Percentiles rank a stretch among this genome's conserved stretches.
Conservation (phyloP, 2,797 vertebrate genomes). For the Sebastiscus tertius region DNA sequence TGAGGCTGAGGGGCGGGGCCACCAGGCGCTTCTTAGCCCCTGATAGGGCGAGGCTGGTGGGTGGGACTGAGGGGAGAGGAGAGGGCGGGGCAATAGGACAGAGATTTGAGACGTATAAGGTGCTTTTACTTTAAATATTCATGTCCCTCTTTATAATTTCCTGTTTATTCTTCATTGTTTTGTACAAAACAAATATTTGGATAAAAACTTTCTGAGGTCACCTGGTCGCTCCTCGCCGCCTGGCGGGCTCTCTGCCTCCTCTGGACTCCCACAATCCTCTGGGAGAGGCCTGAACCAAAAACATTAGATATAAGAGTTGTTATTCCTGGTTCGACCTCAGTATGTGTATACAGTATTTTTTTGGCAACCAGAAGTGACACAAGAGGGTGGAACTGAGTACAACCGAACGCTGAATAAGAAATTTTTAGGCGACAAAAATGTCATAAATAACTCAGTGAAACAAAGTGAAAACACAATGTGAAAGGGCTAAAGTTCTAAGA, state of each 20-base stretch:
- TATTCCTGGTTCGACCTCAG: not conserved
- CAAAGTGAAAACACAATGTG: no score
- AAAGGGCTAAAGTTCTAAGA: no score
- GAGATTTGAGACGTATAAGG: not conserved
- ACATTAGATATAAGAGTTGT: not conserved
- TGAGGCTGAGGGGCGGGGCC: constrained; percentile 78
- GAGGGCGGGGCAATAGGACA: not conserved
- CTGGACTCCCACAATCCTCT: constrained; percentile 67
- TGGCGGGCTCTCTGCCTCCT: constrained; percentile 41
- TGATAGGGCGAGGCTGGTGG: constrained; percentile 80
- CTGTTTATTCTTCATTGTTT: not conserved
- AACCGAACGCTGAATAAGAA: no score
- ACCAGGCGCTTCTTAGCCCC: constrained; percentile 82
- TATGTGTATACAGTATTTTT: no score
- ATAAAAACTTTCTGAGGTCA: constrained; percentile 19
- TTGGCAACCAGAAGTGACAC: no score
- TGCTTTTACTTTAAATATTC: not conserved
- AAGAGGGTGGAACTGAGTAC: no score
- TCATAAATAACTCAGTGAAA: no score
- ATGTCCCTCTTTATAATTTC: not conserved
- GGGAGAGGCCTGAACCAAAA: constrained; percentile 71
- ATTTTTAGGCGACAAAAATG: no score
- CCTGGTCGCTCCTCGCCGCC: constrained; percentile 51
- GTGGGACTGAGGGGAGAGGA: constrained; percentile 51
- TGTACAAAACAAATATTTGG: not conserved